These are phyloP conservation scores for Alces alces DNA, from an alignment of 2,113 vertebrate genomes.

Conservation along the genomic window DNA sequence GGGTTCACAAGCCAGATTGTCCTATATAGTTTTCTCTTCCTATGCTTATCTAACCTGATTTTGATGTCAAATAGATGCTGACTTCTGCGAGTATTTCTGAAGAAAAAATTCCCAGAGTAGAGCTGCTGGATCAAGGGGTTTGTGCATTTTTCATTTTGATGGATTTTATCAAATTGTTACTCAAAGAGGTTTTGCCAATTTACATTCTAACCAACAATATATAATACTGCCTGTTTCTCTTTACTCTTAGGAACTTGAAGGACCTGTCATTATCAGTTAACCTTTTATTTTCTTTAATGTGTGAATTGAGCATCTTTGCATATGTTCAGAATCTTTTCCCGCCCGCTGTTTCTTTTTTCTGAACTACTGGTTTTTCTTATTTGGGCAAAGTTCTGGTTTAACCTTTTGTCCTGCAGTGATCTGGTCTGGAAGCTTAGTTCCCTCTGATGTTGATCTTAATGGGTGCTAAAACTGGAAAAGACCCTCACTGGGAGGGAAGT, in stretches of 20 bases:
- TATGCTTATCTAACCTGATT: neutral
- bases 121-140: neutral
- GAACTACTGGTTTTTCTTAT: neutral
- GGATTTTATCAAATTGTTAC: neutral
- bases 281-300: neutral
- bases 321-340: neutral
- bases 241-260: neutral
- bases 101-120: neutral
- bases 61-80: neutral
- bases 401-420: neutral
- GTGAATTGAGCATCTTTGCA: neutral
- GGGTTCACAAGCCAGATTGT: neutral
- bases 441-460: neutral
- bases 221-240: neutral
- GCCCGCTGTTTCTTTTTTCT: neutral
- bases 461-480: neutral
- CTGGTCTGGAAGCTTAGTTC: neutral
- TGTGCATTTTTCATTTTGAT: neutral
- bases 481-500: neutral
- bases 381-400: neutral
- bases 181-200: neutral
- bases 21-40: neutral
- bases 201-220: neutral
- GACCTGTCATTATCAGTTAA: neutral
- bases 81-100: neutral